Conservation (phyloP, 2,888 invertebrate species). For the Empis livida region DNA sequence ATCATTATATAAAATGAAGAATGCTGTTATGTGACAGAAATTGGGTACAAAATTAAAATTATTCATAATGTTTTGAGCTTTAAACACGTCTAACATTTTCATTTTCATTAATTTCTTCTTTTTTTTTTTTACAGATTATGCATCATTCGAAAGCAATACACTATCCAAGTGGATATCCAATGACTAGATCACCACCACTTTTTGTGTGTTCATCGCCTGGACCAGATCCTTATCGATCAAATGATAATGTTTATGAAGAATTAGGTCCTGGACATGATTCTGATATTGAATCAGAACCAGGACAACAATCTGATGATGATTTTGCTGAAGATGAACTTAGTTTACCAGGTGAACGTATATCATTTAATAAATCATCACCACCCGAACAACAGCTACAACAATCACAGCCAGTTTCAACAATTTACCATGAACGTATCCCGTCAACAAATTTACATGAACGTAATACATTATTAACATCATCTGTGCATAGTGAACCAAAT, state of each 20-base stretch:
- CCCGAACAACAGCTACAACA: conserved; percentile 11
- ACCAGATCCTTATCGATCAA: conserved; percentile 46
- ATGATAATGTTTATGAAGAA: conserved; percentile 75
- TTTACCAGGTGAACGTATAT: conserved; percentile 37
- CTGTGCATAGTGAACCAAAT: conserved; percentile 13
- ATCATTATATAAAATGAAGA: too few relatives aligned
- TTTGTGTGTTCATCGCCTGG: conserved; percentile 58
- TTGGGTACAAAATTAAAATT: too few relatives aligned
- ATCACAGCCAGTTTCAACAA: conserved; percentile 17
- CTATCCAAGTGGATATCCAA: conserved; percentile 48
- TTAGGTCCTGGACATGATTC: conserved; percentile 47
- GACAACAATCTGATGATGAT: conserved; percentile 66
- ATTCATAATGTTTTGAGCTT: too few relatives aligned
- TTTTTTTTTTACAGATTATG: neutral
- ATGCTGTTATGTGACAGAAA: too few relatives aligned
- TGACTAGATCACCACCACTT: conserved; percentile 45
- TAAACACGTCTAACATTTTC: too few relatives aligned
- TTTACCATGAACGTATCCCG: conserved; percentile 20
- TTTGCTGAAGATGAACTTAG: conserved; percentile 75
- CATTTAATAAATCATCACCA: conserved; percentile 25
- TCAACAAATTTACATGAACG: conserved; percentile 23
- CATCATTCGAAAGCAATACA: conserved; percentile 48
- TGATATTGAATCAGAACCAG: conserved; percentile 47
- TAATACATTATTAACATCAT: conserved; percentile 30
- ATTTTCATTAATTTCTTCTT: too few relatives aligned